phyloP scores from a whole-genome alignment of 2,113 vertebrate species.

The Entelurus aequoreus region DNA sequence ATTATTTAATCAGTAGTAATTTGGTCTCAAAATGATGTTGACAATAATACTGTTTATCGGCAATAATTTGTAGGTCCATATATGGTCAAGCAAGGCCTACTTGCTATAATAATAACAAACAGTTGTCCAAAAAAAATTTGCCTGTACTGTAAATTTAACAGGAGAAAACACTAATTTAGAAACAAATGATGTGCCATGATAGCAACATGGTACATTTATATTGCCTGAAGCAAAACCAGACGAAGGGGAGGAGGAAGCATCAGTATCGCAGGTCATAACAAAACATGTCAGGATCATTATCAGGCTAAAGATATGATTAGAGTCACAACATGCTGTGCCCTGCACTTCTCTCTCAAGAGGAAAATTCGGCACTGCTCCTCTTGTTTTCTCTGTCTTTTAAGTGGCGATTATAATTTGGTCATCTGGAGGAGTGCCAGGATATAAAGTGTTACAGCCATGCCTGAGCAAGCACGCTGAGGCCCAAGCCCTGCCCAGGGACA shows the following conservation, averaged over 20 bases:
- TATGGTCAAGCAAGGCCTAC: no score
- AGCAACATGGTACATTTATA: constrained; percentile 61
- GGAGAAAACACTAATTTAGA: constrained; percentile 42
- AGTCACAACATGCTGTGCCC: constrained; percentile 25
- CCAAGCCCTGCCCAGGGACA: constrained; percentile 41
- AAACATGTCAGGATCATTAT: constrained; percentile 83
- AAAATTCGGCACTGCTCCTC: constrained; percentile 32
- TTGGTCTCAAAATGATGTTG: no score
- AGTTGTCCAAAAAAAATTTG: no score
- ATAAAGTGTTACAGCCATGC: constrained; percentile 53
- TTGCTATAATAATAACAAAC: no score
- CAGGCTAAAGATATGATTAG: constrained; percentile 64
- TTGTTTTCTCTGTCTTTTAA: constrained; percentile 46
- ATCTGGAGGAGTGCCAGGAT: constrained; percentile 52
- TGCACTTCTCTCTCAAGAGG: constrained; percentile 38
- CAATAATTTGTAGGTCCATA: no score
- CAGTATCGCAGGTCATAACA: constrained; percentile 68
- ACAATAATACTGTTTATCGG: no score
- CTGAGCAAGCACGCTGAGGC: constrained; percentile 37
- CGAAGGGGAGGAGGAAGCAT: constrained; percentile 66
- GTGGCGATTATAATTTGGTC: constrained; percentile 52
- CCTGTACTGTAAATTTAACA: constrained; percentile 14
- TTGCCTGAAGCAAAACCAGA: constrained; percentile 60
- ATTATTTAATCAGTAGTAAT: no score
- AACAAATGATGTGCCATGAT: constrained; percentile 54